Base-by-base conservation (phyloP, 2,888 invertebrate species). In the Criorhina ranunculi region DNA sequence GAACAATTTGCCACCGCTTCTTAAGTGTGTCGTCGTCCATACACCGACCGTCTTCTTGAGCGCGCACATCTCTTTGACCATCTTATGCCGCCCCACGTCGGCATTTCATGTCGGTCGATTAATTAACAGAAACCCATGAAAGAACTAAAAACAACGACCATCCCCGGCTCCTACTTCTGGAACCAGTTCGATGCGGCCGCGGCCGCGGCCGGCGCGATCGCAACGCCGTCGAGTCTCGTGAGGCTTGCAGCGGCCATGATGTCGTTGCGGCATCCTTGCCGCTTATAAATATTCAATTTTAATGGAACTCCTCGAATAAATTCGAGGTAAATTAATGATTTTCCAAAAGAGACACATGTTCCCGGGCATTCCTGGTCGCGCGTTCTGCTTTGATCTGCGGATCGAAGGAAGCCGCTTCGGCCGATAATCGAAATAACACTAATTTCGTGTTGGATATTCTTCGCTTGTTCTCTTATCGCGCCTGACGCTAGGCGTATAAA, bases 271-370 rank as follows among this genome's bases (percentile, higher is more conserved):
- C 75, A 80, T 85, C 85, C 75, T 76, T 62, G 66, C 57, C 73
- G 62, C 87, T 88, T 89, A 89, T 89, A 89, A 89, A 89, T 89
- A 89, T 89, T 88, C 88, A 88, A 88, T 89, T 89, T 88, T 88
- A 89, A 89, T 89, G 88, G 81, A 70, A 86, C 82, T 87, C 87
- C 88, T 87, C 86, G 86, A 88, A 89, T 89, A 89, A 88, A 89
- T 89, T 88, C 87, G 87, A 87, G 88, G 89, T 88, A 89, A 89
- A 90, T 89, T 90, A 89, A 90, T 89, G 89, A 89, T 89, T 89
- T 89, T 87, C 79, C 88, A 88, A 88, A 88, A 87, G 88, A 79
- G 88, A 88, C 89, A 89, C 89, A 90, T 89, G 89, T 89, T 89
- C 88, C 87, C 87, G 86, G 86, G 64, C 81, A 81, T 80, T 86